Evolutionary conservation across 2,113 vertebrate genomes (phyloP), one percentile per base, ranked within the genome.

Genomic region (Puffinus mauretanicus): DNA sequence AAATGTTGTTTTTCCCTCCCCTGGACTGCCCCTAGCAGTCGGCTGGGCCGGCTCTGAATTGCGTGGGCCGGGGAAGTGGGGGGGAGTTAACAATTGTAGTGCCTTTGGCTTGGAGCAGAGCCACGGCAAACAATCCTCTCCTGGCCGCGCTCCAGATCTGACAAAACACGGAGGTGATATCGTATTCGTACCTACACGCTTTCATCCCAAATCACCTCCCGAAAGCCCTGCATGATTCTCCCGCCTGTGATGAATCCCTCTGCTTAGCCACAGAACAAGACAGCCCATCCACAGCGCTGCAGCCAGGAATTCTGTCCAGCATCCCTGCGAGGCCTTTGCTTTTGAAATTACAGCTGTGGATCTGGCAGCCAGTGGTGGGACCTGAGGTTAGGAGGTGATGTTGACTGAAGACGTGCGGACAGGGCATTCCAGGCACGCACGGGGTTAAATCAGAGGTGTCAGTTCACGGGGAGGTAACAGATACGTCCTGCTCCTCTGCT

Each of bases 401-500:
- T 29, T 96, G 96, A 95, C 93, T 96, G 96, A 96, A 94, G 96
- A 96, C 34, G 92, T 96, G 95, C 1, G 91, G 96, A 93, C 95
- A 86, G 93, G 92, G 95, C 94, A 96, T 96, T 55, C 95, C 96
- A 96, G 96, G 94, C 96, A 96, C 2, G 91, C 91, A 91, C 60
- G 70, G 94, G 95, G 97, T 97, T 96, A 97, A 94, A 85, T 0
- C 70, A 3, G 92, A 95, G 97, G 96, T 96, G 96, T 96, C 94
- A 83, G 97, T 96, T 97, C 96, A 97, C 60, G 2, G 65, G 95
- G 94, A 97, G 97, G 97, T 97, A 96, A 97, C 88, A 93, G 96
- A 97, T 90, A 96, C 22, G 60, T 78, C 75, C 94, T n/a, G 91
- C 93, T 94, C 88, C 67, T 58, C 7, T 27, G 4, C 46, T 78